Base-by-base conservation (phyloP, 2,113 vertebrate species). In the Ammospiza caudacuta region DNA sequence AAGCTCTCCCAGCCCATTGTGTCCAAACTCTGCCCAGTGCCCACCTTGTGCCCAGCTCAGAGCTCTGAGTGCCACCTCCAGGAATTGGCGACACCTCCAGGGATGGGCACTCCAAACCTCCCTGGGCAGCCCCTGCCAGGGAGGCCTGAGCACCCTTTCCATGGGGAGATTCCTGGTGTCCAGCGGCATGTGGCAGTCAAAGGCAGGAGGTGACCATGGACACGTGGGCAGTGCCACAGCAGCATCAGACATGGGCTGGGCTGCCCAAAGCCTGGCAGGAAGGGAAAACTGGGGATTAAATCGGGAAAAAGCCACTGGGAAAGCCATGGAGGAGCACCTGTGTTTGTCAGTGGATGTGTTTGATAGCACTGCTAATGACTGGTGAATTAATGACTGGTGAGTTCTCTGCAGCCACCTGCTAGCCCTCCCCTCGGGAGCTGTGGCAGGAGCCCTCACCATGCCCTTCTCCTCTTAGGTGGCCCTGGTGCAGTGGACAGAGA, bases 401-500 rank as follows among this genome's bases (percentile, higher is more conserved):
- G 6, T 55, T 79, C 51, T 82, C 59, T 47, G 70, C 81, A 28
- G 79, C 70, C 31, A 3, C 25, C 17, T 23, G 11, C 75, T 21
- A 2, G 15, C 15, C 52, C 64, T 67, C 37, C 81, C 7, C 46
- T n/a, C 4, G 12, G 70, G 49, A 24, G 6, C 12, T 12, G 17
- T 33, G 58, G 15, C 4, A 5, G 64, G 76, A 33, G 2, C 49
- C 28, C 84, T 93, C 46, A 66, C 28, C 9, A 0, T 77, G 84
- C 16, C 43, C 23, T 54, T 83, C 52, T 92, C 52, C 44, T 44
- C 19, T 4, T 96, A 99, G 99, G 99, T 99, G 98, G 99, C 99
- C 83, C 98, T 99, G 95, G 99, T 99, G 37, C 99, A 99, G 98
- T 99, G 99, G 99, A 99, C 99, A 0, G 99, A 99, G 95, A 99